Base-by-base conservation (phyloP, 2,797 vertebrate genomes). In the Siniperca obscura region DNA sequence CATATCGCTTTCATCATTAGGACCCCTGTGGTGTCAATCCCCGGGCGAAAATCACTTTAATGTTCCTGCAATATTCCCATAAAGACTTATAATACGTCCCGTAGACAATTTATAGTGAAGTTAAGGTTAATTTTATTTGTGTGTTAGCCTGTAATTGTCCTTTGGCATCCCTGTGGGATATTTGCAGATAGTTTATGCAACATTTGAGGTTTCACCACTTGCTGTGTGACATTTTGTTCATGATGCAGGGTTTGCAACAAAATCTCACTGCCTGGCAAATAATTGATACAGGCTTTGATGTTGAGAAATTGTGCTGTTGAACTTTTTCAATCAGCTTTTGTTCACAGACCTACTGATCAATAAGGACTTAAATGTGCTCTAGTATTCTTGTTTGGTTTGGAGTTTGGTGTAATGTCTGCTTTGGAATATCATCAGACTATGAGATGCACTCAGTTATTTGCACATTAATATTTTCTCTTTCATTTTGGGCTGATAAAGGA, bases 21-120 rank as follows among this genome's bases (percentile, higher is more conserved):
- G 75, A 86, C 79, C 87, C 90, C 90, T 27, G 80, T 50, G 81
- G 83, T 80, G 81, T 38, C 61, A 10, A 7, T 81, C 86, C 83
- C 80, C 53, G 71, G 77, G 77, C 44, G 9, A 74, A 70, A 62
- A 74, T 62, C 87, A 76, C 88, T 89, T 84, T 75, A 88, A 86
- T 85, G 76, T 57, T 68, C 38, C 38, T 70, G 80, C 70, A 76
- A 17, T 60, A n/a, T 71, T 40, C 53, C 19, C 30, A 27, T 27
- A 66, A 46, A 69, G 4, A 8, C 48, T 56, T 53, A 2, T 62
- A 70, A 71, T 14, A 14, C 5, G 7, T 72, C n/a, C 12, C 40
- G 0, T 3, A 34, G 62, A 62, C 42, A 56, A 40, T 78, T 79
- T 48, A 22, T 17, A 48, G 9, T 13, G 16, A 53, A 86, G 77